phyloP scores from a whole-genome alignment of 1,140 invertebrate genomes.

The Zaprionus ornatus region DNA sequence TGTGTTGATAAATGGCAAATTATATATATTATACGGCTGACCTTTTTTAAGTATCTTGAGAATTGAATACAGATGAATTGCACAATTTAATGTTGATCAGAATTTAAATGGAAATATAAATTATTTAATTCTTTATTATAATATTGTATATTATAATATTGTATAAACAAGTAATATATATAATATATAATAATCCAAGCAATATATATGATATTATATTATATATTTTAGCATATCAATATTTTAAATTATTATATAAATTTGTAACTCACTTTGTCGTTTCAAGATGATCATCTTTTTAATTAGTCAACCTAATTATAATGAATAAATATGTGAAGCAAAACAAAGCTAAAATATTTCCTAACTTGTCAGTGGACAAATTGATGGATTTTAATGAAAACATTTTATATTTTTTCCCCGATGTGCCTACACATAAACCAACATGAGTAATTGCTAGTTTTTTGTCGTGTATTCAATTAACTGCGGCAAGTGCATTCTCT shows the following conservation, averaged over 20 bases:
- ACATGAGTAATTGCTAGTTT: conserved; percentile 54
- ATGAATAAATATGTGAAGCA: neutral
- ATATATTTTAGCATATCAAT: neutral
- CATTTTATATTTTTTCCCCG: conserved; percentile 22
- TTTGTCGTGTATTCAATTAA: conserved; percentile 61
- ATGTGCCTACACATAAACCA: conserved; percentile 35
- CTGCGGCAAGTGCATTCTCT: conserved; percentile 45
- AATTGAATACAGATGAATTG: neutral
- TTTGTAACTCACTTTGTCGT: neutral
- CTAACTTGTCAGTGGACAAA: conserved; percentile 1
- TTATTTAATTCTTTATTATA: no score
- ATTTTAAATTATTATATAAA: neutral
- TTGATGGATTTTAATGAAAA: conserved; percentile 17
- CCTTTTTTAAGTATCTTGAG: neutral
- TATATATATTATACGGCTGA: neutral
- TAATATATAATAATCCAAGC: no score
- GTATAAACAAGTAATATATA: no score
- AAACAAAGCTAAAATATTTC: conserved; percentile 16
- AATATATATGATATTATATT: no score
- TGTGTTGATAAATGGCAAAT: neutral
- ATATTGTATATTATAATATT: no score
- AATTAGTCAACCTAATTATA: neutral
- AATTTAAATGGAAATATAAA: no score
- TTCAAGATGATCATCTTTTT: no score
- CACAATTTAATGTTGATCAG: no score